These are phyloP conservation scores for Beris chalybata DNA, from an alignment of 2,888 invertebrate species.

Conservation along the genomic window DNA sequence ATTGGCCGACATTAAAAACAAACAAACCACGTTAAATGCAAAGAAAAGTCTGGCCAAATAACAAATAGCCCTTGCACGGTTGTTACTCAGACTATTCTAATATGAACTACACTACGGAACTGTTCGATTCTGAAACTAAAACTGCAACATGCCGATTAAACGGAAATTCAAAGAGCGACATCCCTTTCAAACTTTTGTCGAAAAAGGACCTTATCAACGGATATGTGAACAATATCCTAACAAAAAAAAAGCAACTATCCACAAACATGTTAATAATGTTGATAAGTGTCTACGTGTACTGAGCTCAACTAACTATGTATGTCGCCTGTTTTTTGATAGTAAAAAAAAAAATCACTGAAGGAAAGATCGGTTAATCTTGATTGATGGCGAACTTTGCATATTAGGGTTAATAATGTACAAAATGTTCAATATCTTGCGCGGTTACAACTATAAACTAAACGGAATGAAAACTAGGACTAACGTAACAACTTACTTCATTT, in stretches of 20 bases:
- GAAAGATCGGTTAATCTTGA: not conserved
- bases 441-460: slow-evolving; percentile 1
- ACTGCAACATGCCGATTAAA: too few species aligned
- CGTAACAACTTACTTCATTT: slow-evolving; percentile 15
- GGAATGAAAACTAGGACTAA: slow-evolving; percentile 20
- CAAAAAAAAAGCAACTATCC: too few species aligned
- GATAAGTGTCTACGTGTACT: not conserved
- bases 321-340: slow-evolving; percentile 1
- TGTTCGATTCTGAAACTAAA: too few species aligned
- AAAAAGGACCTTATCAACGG: too few species aligned
- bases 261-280: too few species aligned
- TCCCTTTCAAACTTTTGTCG: too few species aligned
- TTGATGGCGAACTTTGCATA: not conserved
- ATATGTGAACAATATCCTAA: too few species aligned
- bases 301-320: not conserved
- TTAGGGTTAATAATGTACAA: not conserved
- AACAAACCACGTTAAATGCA: slow-evolving; percentile 50
- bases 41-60: slow-evolving; percentile 52
- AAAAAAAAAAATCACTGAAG: not conserved
- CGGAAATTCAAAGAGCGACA: too few species aligned
- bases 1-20: slow-evolving; percentile 66
- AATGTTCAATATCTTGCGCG: slow-evolving; percentile 15
- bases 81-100: slow-evolving; percentile 25
- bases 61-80: slow-evolving; percentile 52
- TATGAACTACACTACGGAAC: not conserved